A percentile compares a stretch with the other conserved stretches of the same genome.
Conservation (phyloP, 2,888 invertebrate species). For the Chironomus riparius region DNA sequence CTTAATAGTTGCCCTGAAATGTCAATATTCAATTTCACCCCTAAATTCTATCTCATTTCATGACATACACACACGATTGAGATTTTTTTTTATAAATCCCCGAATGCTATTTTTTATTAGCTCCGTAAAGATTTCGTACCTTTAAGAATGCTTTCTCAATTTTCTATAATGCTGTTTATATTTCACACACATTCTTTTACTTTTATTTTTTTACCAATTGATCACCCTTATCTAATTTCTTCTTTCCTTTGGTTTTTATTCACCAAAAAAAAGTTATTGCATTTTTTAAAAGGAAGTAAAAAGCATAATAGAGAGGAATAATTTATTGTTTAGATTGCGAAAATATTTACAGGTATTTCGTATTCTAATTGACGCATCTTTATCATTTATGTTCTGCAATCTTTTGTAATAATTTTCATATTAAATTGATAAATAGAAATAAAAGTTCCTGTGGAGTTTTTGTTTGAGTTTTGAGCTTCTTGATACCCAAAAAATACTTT, state of each 20-base stretch:
- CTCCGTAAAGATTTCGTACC: not conserved
- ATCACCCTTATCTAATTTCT: slow-evolving; percentile 18
- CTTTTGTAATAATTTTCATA: not conserved
- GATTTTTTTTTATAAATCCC: too few species aligned
- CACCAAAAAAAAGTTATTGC: not conserved
- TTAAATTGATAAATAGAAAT: not conserved
- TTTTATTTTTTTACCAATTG: not conserved
- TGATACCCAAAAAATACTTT: not conserved
- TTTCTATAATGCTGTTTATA: not conserved
- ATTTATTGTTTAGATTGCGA: slow-evolving; percentile 1
- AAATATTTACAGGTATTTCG: slow-evolving; percentile 16
- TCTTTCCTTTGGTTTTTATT: slow-evolving; percentile 9
- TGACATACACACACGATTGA: slow-evolving; percentile 11
- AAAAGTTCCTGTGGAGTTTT: too few species aligned
- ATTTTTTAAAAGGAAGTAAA: not conserved
- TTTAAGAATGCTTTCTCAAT: not conserved
- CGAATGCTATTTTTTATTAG: slow-evolving; percentile 1
- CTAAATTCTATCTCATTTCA: not conserved
- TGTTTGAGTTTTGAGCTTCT: not conserved
- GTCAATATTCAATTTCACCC: slow-evolving; percentile 26
- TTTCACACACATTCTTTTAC: not conserved
- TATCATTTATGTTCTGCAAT: slow-evolving; percentile 10
- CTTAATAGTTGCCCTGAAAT: not conserved
- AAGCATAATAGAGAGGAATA: not conserved
- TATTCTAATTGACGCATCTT: slow-evolving; percentile 21